These are phyloP conservation scores for Theonella swinhoei DNA, from an alignment of 37 sponge, comb jelly and placozoan species.

Conservation along the genomic window DNA sequence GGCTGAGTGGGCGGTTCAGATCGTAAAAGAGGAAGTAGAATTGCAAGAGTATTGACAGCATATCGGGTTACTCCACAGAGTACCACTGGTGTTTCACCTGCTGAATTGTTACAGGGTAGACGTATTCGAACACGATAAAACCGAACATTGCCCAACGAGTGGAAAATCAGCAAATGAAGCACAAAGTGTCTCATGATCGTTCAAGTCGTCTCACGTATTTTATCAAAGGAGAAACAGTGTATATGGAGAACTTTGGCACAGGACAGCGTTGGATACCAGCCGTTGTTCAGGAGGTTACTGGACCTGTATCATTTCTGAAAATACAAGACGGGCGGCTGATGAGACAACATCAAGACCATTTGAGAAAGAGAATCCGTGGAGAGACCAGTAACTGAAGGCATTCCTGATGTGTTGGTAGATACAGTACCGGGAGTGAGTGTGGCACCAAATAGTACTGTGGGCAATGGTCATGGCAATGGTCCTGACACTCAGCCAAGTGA, in stretches of 20 bases:
- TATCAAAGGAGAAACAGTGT: conserved; percentile 3
- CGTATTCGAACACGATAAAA: not conserved
- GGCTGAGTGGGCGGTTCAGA: not conserved
- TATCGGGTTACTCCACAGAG: too few species aligned
- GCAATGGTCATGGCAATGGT: too few species aligned
- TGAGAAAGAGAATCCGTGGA: not conserved
- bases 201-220: not conserved
- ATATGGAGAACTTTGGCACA: conserved; percentile 5
- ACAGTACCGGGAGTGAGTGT: too few species aligned
- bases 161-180: not conserved
- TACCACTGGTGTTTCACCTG: too few species aligned
- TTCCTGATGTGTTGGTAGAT: too few species aligned
- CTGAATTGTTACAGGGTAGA: conserved; percentile 10
- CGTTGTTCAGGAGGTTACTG: not conserved
- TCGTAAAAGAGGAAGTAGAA: not conserved
- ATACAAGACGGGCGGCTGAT: conserved; percentile 7
- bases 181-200: conserved; percentile 5
- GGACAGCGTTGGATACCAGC: conserved; percentile 15
- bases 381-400: too few species aligned
- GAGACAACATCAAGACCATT: conserved; percentile 19
- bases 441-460: too few species aligned
- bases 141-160: conserved; percentile 2
- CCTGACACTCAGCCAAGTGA: too few species aligned
- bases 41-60: conserved; percentile 11
- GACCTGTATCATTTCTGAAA: too few species aligned